A percentile compares a stretch with the other conserved stretches of the same genome.
These are phyloP conservation scores for Lasioglossum calceatum DNA, from an alignment of 2,888 invertebrate genomes.

Conservation along the genomic window DNA sequence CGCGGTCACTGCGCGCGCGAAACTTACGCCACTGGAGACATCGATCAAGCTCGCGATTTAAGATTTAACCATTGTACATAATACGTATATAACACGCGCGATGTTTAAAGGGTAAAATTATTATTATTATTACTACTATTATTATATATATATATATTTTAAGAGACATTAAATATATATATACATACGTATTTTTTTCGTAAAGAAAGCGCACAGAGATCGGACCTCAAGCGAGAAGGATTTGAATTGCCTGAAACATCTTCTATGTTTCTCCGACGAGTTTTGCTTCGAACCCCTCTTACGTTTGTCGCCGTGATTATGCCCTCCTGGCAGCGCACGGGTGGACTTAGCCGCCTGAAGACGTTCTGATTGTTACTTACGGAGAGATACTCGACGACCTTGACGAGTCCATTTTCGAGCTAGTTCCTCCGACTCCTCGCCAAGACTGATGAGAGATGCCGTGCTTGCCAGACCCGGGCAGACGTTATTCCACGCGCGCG, in stretches of 20 bases:
- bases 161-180: conserved; percentile 62
- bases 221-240: conserved; percentile 73
- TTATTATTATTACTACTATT: conserved; percentile 44
- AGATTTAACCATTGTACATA: conserved; percentile 64
- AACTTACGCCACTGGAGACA: conserved; percentile 61
- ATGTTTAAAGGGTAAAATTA: conserved; percentile 52
- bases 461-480: not conserved
- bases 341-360: conserved; percentile 61
- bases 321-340: conserved; percentile 31
- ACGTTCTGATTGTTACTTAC: conserved; percentile 63
- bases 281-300: conserved; percentile 5
- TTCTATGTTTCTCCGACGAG: not conserved
- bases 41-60: conserved; percentile 50
- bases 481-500: not conserved
- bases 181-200: conserved; percentile 43
- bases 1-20: conserved; percentile 46
- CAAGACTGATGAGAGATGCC: conserved; percentile 20
- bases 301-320: conserved; percentile 16
- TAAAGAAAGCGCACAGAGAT: conserved; percentile 57
- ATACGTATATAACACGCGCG: conserved; percentile 54
- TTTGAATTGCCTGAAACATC: conserved; percentile 56
- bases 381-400: conserved; percentile 35
- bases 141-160: conserved; percentile 54
- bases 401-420: not conserved
- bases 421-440: not conserved